Conservation (phyloP, 2,113 vertebrate species). For the Cygnus atratus region DNA sequence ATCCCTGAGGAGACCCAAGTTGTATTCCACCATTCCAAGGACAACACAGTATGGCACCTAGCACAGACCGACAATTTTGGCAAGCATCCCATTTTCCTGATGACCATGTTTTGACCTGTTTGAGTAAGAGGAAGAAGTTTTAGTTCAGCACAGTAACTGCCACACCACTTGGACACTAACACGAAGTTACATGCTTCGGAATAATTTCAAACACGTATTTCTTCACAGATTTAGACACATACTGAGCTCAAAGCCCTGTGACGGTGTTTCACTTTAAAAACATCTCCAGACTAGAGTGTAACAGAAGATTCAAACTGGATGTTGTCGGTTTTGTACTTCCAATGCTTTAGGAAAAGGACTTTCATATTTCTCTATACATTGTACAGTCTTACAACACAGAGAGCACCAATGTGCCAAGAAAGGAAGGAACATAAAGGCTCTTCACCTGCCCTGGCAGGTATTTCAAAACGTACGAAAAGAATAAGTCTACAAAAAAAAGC, state of each 20-base stretch:
- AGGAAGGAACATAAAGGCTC: not conserved
- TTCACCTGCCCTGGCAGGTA: not conserved
- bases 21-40: not conserved
- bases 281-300: not conserved
- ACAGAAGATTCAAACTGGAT: not conserved
- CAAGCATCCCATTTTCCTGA: not conserved
- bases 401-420: not conserved
- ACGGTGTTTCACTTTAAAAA: not conserved
- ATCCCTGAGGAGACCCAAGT: not conserved
- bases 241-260: not conserved
- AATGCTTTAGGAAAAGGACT: not conserved
- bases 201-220: not conserved
- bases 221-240: not conserved
- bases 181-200: not conserved
- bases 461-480: not conserved
- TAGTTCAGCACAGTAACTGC: not conserved
- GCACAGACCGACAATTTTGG: not conserved
- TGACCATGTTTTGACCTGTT: conserved; percentile 20
- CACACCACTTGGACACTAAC: accelerated
- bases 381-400: not conserved
- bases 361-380: not conserved
- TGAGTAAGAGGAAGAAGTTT: not conserved
- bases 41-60: conserved; percentile 10
- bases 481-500: not conserved
- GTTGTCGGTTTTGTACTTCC: not conserved